A percentile compares a stretch with the other conserved stretches of the same genome.
Conservation (phyloP, 1,140 invertebrate species). For the Caenorhabditis briggsae region DNA sequence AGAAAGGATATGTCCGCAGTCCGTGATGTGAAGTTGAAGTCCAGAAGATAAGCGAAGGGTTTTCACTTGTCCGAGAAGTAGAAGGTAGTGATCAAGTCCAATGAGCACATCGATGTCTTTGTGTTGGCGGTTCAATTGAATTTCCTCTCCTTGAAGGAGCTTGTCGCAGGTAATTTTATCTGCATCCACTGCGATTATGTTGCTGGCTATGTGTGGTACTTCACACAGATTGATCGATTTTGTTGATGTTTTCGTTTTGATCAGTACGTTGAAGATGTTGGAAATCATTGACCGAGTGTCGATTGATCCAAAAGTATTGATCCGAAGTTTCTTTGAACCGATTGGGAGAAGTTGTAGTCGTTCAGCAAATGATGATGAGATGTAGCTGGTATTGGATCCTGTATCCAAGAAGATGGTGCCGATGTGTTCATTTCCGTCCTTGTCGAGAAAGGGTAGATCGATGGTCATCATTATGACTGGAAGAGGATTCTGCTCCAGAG, state of each 20-base stretch:
- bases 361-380: background rate
- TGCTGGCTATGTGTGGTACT: background rate
- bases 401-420: background rate
- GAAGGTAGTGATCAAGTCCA: background rate
- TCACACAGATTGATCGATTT: background rate
- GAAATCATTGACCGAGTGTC: background rate
- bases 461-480: constrained; percentile 18
- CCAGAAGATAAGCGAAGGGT: background rate
- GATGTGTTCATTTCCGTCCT: background rate
- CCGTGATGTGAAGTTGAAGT: background rate
- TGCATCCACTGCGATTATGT: background rate
- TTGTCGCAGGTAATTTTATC: background rate
- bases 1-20: background rate
- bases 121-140: background rate
- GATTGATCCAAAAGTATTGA: background rate
- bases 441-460: background rate
- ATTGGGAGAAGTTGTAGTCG: background rate
- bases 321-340: background rate
- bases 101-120: background rate
- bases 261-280: background rate
- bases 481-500: too few relatives aligned
- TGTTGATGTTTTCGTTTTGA: background rate
- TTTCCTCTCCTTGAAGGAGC: background rate
- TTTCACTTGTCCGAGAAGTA: background rate
- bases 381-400: background rate